Percentiles rank a stretch among this genome's conserved stretches.
Evolutionary conservation across 2,888 invertebrate species (phyloP).

Genomic region (Eristalis tenax): DNA sequence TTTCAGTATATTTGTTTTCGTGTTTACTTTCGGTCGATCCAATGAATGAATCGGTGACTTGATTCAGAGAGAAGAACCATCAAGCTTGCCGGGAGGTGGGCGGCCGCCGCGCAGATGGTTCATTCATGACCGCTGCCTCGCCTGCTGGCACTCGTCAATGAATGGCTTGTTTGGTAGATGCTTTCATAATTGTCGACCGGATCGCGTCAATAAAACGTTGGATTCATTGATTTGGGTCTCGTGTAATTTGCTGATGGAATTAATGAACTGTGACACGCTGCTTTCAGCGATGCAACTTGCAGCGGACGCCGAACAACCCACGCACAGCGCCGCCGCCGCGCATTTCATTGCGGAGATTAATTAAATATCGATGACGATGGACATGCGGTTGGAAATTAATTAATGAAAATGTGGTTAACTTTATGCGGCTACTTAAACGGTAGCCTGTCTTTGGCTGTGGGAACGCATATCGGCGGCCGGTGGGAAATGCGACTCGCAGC

Average conservation of each 20-base stretch:
- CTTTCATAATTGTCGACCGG: conserved; percentile 10
- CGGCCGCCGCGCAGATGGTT: conserved; percentile 27
- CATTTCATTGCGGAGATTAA: conserved; percentile 59
- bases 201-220: conserved; percentile 51
- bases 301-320: conserved; percentile 32
- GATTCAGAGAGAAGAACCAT: conserved; percentile 33
- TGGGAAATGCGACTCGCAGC: conserved; percentile 24
- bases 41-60: conserved; percentile 58
- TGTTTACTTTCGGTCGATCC: conserved; percentile 34
- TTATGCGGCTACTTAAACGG: conserved; percentile 28
- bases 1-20: conserved; percentile 18
- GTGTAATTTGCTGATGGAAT: conserved; percentile 39
- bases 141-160: conserved; percentile 48
- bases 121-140: conserved; percentile 44
- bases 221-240: conserved; percentile 54
- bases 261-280: conserved; percentile 23
- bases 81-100: conserved; percentile 34
- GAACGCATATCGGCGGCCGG: conserved; percentile 1
- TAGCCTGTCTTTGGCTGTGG: conserved; percentile 8
- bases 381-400: conserved; percentile 50
- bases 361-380: conserved; percentile 60
- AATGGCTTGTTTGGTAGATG: conserved; percentile 37
- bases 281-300: conserved; percentile 2
- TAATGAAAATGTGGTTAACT: conserved; percentile 46
- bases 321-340: conserved; percentile 24